Percentiles rank a stretch among this genome's conserved stretches.
Evolutionary conservation across 2,113 vertebrate genomes (phyloP).

Genomic region (Chaenogobius annularis): DNA sequence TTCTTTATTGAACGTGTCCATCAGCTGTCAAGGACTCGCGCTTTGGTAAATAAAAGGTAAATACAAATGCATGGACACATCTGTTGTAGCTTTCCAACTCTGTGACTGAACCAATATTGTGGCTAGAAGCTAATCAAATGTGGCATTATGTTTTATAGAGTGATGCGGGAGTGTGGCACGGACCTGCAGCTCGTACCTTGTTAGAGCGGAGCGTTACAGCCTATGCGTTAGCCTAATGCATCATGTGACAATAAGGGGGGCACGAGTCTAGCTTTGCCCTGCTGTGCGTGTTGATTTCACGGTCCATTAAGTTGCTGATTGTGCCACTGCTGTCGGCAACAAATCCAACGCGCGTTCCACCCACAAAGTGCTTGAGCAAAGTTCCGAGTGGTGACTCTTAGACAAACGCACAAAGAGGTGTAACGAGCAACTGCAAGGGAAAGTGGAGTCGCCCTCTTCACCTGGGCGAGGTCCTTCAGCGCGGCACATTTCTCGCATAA

Average conservation of each 20-base stretch:
- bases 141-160: conserved; percentile 17
- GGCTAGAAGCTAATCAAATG: conserved; percentile 9
- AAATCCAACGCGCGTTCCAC: conserved; percentile 47
- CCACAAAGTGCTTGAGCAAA: conserved; percentile 3
- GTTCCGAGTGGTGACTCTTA: not conserved
- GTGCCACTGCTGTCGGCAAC: conserved; percentile 35
- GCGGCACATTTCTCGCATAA: not conserved
- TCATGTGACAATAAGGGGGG: conserved; percentile 42
- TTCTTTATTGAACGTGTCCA: conserved; percentile 51
- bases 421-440: not conserved
- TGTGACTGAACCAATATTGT: conserved; percentile 11
- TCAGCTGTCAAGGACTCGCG: conserved; percentile 41
- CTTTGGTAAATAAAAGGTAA: conserved; percentile 6
- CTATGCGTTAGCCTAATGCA: conserved; percentile 43
- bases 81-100: conserved; percentile 10
- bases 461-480: not conserved
- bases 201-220: conserved; percentile 24
- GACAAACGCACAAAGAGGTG: conserved; percentile 4
- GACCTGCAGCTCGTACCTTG: conserved; percentile 30
- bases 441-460: not conserved
- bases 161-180: not conserved
- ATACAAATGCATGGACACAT: not conserved
- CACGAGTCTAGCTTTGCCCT: conserved; percentile 4
- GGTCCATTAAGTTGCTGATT: conserved; percentile 52
- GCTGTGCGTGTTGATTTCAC: conserved; percentile 57